Evolutionary conservation across 2,888 invertebrate genomes (phyloP).

Genomic region (Spialia ferax): DNA sequence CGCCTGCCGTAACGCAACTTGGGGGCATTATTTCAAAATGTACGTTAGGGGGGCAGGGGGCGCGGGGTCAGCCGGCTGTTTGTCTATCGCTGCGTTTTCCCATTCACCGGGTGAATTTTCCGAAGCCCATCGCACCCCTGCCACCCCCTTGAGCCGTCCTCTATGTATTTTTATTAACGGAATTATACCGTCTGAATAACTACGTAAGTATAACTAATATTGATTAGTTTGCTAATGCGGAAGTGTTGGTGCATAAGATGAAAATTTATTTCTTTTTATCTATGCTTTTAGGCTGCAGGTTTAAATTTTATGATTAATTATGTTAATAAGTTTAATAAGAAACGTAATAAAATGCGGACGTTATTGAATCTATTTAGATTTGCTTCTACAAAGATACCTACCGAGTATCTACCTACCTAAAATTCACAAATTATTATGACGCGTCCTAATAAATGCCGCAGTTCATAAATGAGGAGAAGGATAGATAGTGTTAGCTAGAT

Average conservation of each 20-base stretch:
- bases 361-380: no score
- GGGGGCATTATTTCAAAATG: constrained; percentile 83
- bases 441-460: no score
- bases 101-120: constrained; percentile 85
- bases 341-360: no score
- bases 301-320: no score
- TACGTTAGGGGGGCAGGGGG: constrained; percentile 63
- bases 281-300: background rate
- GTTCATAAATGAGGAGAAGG: no score
- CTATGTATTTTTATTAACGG: constrained; percentile 83
- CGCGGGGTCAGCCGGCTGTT: constrained; percentile 75
- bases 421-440: no score
- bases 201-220: constrained; percentile 77
- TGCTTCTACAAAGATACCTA: no score
- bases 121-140: constrained; percentile 79
- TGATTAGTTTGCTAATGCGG: constrained; percentile 69
- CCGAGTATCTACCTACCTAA: no score
- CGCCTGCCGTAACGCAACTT: constrained; percentile 53
- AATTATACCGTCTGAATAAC: constrained; percentile 82
- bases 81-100: constrained; percentile 85
- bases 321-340: no score
- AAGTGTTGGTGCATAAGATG: constrained; percentile 1
- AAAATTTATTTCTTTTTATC: no score
- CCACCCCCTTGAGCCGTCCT: constrained; percentile 65
- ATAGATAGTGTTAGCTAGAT: no score